Evolutionary conservation across 1,140 invertebrate genomes (phyloP), one percentile per base, ranked within the genome.

Genomic region (Adoxophyes honmai): DNA sequence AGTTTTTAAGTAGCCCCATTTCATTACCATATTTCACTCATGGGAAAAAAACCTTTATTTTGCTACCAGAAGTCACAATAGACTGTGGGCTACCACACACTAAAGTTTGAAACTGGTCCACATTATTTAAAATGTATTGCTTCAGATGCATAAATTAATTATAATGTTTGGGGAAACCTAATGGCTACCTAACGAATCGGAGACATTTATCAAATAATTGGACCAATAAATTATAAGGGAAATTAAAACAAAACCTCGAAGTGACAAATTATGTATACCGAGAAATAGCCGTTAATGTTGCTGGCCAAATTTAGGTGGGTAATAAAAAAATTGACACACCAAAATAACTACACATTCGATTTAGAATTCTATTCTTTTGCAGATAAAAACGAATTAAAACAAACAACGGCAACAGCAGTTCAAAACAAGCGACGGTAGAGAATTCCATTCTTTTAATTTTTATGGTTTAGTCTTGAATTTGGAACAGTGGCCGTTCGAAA

Each of bases 241-340:
- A 6, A 21, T 21, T 11, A 44, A 44, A n/a, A 48, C 42, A 13
- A 28, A 48, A 48, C 21, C 28, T 18, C 42, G 18, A 48, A 48
- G 42, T 28, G 42, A 28, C 42, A 28, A 48, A 48, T 48, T 48
- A 48, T 44, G 39, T 44, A 21, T 28, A 14, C 42, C 18, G 14
- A 3, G 14, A 48, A 28, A 28, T 28, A 28, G 21, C 18, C n/a
- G 39, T 48, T 48, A 48, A 48, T 33, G 16, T 13, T 28, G 6
- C 42, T 48, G 6, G 21, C 18, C 1, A 33, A 28, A 48, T 33
- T 48, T 48, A 48, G 42, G 18, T 48, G 6, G 4, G 42, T 48
- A 16, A 21, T 48, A 48, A 48, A 48, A 48, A 1, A 21, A 48
- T 48, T 48, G 42, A 48, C 18, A 44, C 11, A n/a, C 15, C 8